Conservation (phyloP, 2,888 invertebrate genomes). For the Meandrusa payeni region DNA sequence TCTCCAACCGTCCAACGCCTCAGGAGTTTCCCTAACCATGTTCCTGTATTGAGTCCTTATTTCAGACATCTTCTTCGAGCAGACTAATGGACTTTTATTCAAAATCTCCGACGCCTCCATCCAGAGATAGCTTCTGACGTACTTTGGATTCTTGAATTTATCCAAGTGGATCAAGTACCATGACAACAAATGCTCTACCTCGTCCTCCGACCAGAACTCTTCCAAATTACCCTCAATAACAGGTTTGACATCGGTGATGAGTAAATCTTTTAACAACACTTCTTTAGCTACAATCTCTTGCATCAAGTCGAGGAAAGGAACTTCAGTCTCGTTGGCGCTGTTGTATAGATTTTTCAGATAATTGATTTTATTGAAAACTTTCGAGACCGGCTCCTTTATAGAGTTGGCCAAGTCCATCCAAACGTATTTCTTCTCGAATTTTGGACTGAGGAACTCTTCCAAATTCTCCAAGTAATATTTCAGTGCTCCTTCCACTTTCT, state of each 20-base stretch:
- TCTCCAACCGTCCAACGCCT: conserved; percentile 51
- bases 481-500: conserved; percentile 52
- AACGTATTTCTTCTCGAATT: conserved; percentile 60
- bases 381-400: conserved; percentile 48
- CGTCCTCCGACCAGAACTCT: conserved; percentile 54
- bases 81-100: conserved; percentile 57
- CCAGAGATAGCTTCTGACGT: conserved; percentile 63
- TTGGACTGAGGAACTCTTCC: conserved; percentile 62
- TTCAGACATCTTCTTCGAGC: conserved; percentile 70
- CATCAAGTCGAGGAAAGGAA: conserved; percentile 40
- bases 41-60: conserved; percentile 60
- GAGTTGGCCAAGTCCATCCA: conserved; percentile 60
- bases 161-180: conserved; percentile 70
- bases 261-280: conserved; percentile 38
- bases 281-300: conserved; percentile 52
- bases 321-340: conserved; percentile 34
- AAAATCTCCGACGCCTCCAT: conserved; percentile 57
- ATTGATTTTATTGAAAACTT: conserved; percentile 61
- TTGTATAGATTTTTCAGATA: conserved; percentile 57
- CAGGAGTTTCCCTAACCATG: conserved; percentile 55
- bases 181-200: conserved; percentile 52
- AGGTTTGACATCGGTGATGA: conserved; percentile 40
- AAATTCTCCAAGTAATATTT: conserved; percentile 59
- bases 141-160: conserved; percentile 70
- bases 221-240: conserved; percentile 39